phyloP scores from a whole-genome alignment of 35 echinoderm and acorn worm species.

The Amphiura filiformis region DNA sequence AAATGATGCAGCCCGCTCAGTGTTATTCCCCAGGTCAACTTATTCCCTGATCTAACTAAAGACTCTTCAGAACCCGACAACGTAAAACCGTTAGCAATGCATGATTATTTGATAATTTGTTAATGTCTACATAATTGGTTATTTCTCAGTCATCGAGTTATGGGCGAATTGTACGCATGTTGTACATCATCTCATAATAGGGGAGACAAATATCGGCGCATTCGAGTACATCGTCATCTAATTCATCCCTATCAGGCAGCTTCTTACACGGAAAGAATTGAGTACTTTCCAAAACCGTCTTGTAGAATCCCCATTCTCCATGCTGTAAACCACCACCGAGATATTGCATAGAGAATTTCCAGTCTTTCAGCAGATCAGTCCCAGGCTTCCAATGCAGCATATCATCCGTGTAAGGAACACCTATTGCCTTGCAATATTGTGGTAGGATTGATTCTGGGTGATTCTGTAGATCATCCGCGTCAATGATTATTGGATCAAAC shows the following conservation, averaged over 20 bases:
- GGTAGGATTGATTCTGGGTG: background rate
- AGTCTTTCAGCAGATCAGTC: background rate
- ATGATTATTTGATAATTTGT: no score
- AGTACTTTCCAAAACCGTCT: background rate
- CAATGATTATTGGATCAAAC: background rate
- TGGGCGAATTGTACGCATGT: background rate
- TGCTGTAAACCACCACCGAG: background rate
- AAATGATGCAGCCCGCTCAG: no score
- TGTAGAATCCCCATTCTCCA: background rate
- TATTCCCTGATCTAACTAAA: no score
- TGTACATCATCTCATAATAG: background rate
- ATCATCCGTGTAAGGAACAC: background rate
- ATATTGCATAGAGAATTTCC: background rate
- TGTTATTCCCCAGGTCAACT: no score
- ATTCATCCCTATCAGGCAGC: background rate
- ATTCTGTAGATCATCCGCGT: background rate
- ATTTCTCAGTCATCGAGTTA: no score
- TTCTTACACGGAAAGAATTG: background rate
- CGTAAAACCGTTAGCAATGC: no score
- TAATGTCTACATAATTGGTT: no score
- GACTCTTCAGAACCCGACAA: no score
- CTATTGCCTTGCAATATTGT: background rate
- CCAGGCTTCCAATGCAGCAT: background rate
- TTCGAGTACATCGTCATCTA: background rate
- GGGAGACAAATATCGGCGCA: background rate